Percentiles rank a stretch among this genome's conserved stretches.
Evolutionary conservation across 2,113 vertebrate genomes (phyloP).

Genomic region (Garra rufa): DNA sequence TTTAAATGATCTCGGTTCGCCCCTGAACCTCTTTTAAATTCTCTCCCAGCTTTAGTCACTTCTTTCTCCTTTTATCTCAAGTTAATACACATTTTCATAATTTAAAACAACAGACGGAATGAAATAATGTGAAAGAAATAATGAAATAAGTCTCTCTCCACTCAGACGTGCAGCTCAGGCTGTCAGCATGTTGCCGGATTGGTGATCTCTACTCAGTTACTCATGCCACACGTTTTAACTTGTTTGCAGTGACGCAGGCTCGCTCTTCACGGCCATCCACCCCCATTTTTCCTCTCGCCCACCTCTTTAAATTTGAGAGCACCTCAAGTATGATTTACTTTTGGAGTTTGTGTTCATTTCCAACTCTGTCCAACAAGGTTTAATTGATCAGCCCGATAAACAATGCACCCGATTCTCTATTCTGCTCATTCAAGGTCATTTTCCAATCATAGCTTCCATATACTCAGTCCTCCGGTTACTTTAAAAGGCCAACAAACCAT

Average conservation of each 20-base stretch:
- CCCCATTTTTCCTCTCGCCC: conserved; percentile 65
- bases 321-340: conserved; percentile 69
- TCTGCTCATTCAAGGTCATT: conserved; percentile 74
- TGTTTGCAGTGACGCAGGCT: conserved; percentile 32
- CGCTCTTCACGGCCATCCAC: conserved; percentile 62
- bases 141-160: neutral
- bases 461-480: conserved; percentile 65
- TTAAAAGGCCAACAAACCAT: conserved; percentile 72
- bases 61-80: conserved; percentile 13
- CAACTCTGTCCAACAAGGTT: conserved; percentile 70
- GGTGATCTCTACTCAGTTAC: conserved; percentile 42
- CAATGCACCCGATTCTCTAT: conserved; percentile 63
- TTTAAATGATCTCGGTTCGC: neutral
- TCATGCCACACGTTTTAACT: conserved; percentile 43
- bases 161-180: neutral
- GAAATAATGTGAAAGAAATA: neutral
- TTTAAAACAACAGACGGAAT: conserved; percentile 36
- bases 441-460: conserved; percentile 51
- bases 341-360: conserved; percentile 80
- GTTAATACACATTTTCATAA: conserved; percentile 20
- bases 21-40: conserved; percentile 32
- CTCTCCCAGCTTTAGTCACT: neutral
- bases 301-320: conserved; percentile 57
- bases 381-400: conserved; percentile 78
- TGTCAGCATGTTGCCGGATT: neutral